A percentile compares a stretch with the other conserved stretches of the same genome.
These are phyloP conservation scores for Rhynchonycteris naso DNA, from an alignment of 2,797 vertebrate genomes.

Conservation along the genomic window DNA sequence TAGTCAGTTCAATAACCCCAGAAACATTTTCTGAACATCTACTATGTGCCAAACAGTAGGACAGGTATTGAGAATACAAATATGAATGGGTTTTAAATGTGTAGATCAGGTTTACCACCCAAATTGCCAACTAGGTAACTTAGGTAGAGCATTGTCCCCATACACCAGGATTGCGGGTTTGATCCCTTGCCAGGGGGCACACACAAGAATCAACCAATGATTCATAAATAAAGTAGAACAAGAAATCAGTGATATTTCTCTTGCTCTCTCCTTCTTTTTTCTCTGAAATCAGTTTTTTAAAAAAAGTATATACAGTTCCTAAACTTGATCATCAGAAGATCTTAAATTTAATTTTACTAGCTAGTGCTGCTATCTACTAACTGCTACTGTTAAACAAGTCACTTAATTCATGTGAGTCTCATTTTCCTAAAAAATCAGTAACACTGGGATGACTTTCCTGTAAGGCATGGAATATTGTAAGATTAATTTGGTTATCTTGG, in stretches of 20 bases:
- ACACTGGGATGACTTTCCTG: not conserved
- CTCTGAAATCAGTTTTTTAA: not conserved
- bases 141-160: no score
- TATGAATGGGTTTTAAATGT: not conserved
- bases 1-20: not conserved
- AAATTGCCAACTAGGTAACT: no score
- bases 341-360: conserved; percentile 11
- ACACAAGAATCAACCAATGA: no score
- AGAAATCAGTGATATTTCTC: no score
- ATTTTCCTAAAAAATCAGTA: conserved; percentile 27
- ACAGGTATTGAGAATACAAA: not conserved
- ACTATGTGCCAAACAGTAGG: not conserved
- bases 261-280: no score
- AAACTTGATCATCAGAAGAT: not conserved
- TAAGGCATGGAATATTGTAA: not conserved
- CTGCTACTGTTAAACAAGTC: conserved; percentile 22
- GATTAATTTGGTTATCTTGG: not conserved
- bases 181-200: no score
- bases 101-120: no score
- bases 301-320: not conserved
- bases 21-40: not conserved
- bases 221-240: no score
- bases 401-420: conserved; percentile 10
- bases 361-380: not conserved
- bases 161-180: no score